Evolutionary conservation across 2,113 vertebrate species (phyloP).

Genomic region (Rhinolophus ferrumequinum): DNA sequence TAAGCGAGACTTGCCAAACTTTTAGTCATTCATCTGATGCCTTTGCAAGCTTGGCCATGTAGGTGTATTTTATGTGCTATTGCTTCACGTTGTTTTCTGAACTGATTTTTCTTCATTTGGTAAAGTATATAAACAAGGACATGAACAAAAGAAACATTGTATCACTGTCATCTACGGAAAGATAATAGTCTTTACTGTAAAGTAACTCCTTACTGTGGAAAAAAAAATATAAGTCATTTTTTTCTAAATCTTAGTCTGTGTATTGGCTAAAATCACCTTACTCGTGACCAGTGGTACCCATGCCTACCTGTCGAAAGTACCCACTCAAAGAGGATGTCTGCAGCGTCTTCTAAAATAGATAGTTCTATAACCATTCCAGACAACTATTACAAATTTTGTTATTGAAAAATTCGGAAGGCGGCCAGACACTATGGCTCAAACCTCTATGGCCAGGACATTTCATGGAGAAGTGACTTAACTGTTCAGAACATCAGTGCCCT

Average conservation of each 20-base stretch:
- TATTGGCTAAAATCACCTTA: neutral
- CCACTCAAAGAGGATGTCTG: accelerated
- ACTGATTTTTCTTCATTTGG: neutral
- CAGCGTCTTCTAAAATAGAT: neutral
- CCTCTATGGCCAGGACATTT: neutral
- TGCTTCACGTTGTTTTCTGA: neutral
- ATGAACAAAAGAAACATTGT: neutral
- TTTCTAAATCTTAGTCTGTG: neutral
- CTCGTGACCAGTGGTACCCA: accelerated
- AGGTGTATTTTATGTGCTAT: neutral
- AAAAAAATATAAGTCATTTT: neutral
- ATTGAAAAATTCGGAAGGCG: accelerated
- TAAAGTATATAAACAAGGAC: neutral
- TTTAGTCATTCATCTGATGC: neutral
- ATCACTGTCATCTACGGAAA: neutral
- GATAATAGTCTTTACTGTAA: neutral
- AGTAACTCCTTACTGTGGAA: neutral
- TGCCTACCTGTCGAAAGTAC: neutral
- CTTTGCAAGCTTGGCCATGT: neutral
- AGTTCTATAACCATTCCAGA: neutral
- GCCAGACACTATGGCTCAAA: accelerated
- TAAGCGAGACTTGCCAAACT: neutral
- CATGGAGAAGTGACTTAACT: accelerated
- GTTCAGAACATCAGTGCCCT: neutral
- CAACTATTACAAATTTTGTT: accelerated